Base-by-base conservation (phyloP, 2,888 invertebrate genomes). In the Syritta pipiens region DNA sequence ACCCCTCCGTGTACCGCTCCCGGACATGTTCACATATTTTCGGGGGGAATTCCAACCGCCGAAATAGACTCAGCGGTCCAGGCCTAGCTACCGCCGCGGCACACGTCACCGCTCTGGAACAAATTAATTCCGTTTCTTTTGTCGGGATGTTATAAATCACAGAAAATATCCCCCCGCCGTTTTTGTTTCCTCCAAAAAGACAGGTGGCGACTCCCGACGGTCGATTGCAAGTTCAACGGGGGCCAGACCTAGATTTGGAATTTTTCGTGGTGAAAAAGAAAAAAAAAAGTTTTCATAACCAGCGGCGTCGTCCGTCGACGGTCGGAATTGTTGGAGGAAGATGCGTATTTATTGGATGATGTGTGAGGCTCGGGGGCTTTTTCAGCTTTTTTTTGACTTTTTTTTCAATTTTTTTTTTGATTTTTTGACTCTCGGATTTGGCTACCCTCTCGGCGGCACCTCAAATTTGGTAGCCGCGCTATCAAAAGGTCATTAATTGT, bases 401-500 rank as follows among this genome's bases (percentile, higher is more conserved):
- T n/a, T n/a, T n/a, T n/a, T n/a, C n/a, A n/a, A n/a, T n/a, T n/a
- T n/a, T n/a, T n/a, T n/a, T n/a, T n/a, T n/a, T n/a, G n/a, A n/a
- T n/a, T n/a, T n/a, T n/a, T n/a, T n/a, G n/a, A n/a, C n/a, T n/a
- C n/a, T n/a, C n/a, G n/a, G n/a, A n/a, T n/a, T n/a, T n/a, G n/a
- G n/a, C n/a, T n/a, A n/a, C n/a, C n/a, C n/a, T n/a, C n/a, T n/a
- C n/a, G n/a, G n/a, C n/a, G n/a, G n/a, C n/a, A n/a, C n/a, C n/a
- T 37, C 24, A 46, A 71, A 32, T 30, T 60, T 55, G 55, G 74
- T 59, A 74, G 37, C 37, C 17, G 9, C 14, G 76, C 79, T 46
- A 68, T 79, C 79, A 79, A 79, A 79, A 57, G 46, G 62, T 57
- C 79, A 79, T 79, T 79, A 79, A 79, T 79, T 79, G 67, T 74